A percentile compares a stretch with the other conserved stretches of the same genome.
Evolutionary conservation across 2,888 invertebrate genomes (phyloP).

Genomic region (Steinernema scapterisci): DNA sequence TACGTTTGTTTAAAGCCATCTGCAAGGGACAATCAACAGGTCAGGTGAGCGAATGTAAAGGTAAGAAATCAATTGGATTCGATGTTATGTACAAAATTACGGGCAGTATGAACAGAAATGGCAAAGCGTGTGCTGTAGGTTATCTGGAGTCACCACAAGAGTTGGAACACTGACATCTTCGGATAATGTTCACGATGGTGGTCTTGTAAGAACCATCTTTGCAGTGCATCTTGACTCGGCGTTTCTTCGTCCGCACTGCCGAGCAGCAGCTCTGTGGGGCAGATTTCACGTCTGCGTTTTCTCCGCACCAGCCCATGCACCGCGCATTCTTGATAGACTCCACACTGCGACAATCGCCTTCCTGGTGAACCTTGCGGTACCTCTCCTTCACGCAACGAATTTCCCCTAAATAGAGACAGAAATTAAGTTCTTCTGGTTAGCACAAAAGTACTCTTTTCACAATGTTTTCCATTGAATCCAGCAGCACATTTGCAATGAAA

Average conservation of each 20-base stretch:
- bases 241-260: slow-evolving; percentile 55
- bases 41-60: background rate
- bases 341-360: slow-evolving; percentile 56
- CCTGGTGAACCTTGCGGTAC: slow-evolving; percentile 50
- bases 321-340: slow-evolving; percentile 59
- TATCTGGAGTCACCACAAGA: slow-evolving; percentile 27
- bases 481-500: slow-evolving; percentile 88
- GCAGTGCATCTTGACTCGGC: slow-evolving; percentile 58
- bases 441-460: slow-evolving; percentile 46
- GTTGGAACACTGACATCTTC: slow-evolving; percentile 54
- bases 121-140: background rate
- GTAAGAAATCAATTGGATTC: background rate
- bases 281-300: slow-evolving; percentile 36
- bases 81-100: background rate
- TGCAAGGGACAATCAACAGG: background rate
- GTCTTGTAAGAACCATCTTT: slow-evolving; percentile 52
- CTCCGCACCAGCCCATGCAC: slow-evolving; percentile 60
- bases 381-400: slow-evolving; percentile 59
- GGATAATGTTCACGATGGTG: slow-evolving; percentile 52
- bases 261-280: slow-evolving; percentile 48
- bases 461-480: slow-evolving; percentile 71
- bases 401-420: slow-evolving; percentile 43
- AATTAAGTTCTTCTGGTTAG: background rate
- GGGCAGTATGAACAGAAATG: background rate
- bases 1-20: slow-evolving; percentile 28